Evolutionary conservation across 2,797 vertebrate genomes (phyloP).

Genomic region (Channallabes apus): DNA sequence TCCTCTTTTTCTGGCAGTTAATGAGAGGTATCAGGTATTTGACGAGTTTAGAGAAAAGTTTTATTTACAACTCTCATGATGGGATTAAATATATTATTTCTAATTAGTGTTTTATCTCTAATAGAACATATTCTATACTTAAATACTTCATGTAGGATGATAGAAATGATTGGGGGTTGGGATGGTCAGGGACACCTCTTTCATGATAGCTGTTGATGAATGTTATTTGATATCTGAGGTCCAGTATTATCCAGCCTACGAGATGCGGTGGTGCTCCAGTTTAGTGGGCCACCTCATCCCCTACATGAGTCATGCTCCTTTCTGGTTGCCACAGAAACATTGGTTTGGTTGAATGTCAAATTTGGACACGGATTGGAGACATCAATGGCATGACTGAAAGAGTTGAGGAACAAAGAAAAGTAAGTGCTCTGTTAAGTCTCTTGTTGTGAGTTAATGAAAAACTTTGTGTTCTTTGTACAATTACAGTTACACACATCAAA

Average conservation of each 20-base stretch:
- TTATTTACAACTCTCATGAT: background rate
- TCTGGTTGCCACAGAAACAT: constrained; percentile 60
- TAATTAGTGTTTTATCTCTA: background rate
- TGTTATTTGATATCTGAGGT: constrained; percentile 14
- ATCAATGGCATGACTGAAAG: background rate
- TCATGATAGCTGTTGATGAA: constrained; percentile 19
- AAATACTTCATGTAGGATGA: background rate
- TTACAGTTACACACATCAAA: background rate
- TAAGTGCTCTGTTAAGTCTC: too few species aligned
- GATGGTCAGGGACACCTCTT: background rate
- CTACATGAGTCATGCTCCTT: constrained; percentile 53
- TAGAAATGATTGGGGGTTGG: background rate
- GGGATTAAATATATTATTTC: background rate
- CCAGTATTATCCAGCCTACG: constrained; percentile 8
- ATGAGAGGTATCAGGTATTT: too few species aligned
- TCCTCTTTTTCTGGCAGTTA: background rate
- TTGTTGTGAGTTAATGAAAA: background rate
- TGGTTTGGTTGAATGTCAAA: constrained; percentile 56
- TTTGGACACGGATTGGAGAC: constrained; percentile 44
- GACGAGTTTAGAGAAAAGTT: background rate
- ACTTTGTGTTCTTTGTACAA: too few species aligned
- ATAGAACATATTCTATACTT: background rate
- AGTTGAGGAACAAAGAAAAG: background rate
- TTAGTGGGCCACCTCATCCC: constrained; percentile 47
- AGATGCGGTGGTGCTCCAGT: constrained; percentile 35